Base-by-base conservation (phyloP, 2,113 vertebrate genomes). In the Salvelinus fontinalis region DNA sequence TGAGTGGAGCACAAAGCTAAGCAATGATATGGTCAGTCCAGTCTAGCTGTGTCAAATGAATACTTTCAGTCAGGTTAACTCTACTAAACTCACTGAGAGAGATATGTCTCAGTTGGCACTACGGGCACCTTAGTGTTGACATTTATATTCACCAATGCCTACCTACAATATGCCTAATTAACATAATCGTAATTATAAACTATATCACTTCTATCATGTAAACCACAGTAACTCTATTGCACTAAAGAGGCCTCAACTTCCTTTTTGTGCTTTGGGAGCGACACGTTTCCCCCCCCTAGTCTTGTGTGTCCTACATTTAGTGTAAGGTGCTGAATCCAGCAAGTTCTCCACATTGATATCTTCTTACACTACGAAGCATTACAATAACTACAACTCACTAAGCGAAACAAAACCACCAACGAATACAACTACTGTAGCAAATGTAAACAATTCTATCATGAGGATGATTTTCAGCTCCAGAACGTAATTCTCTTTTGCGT, bases 1-100 rank as follows among this genome's bases (percentile, higher is more conserved):
- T 24, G 91, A 89, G 92, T 93, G 92, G 92, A 93, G 90, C 85
- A 90, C 83, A 83, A 85, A 92, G 89, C 88, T 69, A 86, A 82
- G 90, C 77, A 66, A 85, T 92, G 92, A 90, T 84, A 92, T 92
- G 91, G 78, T 83, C 78, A 49, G 77, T 81, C 80, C 77, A 83
- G 81, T 84, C 84, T 84, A 78, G 76, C 79, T 39, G 75, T 70
- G 79, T 78, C 81, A 83, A 62, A 74, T 76, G 81, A 86, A 88
- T 88, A 89, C 85, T 87, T 83, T 84, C 74, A 80, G 78, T 86
- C 79, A 82, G 64, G 22, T 67, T 39, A 67, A 75, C 87, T 69
- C 51, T 74, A 44, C 18, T 87, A 79, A 62, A 34, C 7, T 78
- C 65, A 80, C 79, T 57, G 74, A 79, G 67, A 85, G 57, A 85